phyloP scores from a whole-genome alignment of 2,797 vertebrate genomes.

The Gastrophryne carolinensis region DNA sequence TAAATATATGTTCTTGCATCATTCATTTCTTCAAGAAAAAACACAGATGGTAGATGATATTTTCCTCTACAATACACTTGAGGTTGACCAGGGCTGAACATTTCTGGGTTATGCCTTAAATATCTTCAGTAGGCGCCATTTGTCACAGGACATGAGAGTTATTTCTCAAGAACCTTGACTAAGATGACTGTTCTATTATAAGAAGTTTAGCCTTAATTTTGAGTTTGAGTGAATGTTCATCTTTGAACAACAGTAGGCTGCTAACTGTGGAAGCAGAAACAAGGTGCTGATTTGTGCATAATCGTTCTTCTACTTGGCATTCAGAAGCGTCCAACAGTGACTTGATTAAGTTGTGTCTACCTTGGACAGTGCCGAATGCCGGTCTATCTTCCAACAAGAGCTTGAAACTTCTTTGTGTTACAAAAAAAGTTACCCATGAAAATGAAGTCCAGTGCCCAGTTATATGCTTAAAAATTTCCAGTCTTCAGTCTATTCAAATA shows the following conservation, averaged over 20 bases:
- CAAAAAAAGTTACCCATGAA: constrained; percentile 7
- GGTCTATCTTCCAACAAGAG: background rate
- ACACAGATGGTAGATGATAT: background rate
- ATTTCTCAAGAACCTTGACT: background rate
- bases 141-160: background rate
- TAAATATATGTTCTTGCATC: constrained; percentile 33
- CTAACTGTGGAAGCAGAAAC: background rate
- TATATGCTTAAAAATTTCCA: constrained; percentile 51
- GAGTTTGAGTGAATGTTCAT: no score
- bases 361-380: constrained; percentile 15
- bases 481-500: constrained; percentile 71
- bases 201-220: background rate
- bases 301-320: background rate
- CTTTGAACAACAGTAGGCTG: background rate
- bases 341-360: background rate
- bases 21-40: background rate
- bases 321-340: constrained; percentile 8
- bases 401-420: constrained; percentile 16
- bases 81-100: background rate
- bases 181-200: background rate
- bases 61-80: background rate
- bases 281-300: background rate
- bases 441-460: constrained; percentile 12
- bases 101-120: background rate
- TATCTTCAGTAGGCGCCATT: background rate